Percentiles rank a stretch among this genome's conserved stretches.
These are phyloP conservation scores for Vulpes ferrilata DNA, from an alignment of 2,113 vertebrate genomes.

Conservation along the genomic window DNA sequence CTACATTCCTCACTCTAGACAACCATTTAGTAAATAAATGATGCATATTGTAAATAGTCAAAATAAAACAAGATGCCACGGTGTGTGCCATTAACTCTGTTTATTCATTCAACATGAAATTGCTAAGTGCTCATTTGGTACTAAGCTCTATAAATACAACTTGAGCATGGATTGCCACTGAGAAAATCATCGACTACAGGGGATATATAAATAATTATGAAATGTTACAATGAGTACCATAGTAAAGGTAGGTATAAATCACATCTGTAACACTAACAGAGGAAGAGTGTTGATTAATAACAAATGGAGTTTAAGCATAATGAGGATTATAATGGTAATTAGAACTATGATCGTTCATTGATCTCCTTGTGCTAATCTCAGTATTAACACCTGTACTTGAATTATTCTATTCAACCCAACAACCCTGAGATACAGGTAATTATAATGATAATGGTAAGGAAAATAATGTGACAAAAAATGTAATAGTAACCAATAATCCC, in stretches of 20 bases:
- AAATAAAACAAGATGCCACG: neutral
- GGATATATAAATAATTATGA: neutral
- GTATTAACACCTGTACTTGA: neutral
- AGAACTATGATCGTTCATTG: neutral
- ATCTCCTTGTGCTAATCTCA: neutral
- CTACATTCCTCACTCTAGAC: neutral
- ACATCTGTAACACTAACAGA: neutral
- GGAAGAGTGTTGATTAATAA: neutral
- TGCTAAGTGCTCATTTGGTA: neutral
- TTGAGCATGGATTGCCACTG: neutral
- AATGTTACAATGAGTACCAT: neutral
- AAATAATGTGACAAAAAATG: neutral
- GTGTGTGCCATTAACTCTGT: neutral
- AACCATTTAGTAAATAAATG: neutral
- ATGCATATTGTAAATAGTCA: neutral
- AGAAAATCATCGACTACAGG: neutral
- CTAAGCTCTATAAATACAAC: neutral
- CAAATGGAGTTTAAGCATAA: neutral
- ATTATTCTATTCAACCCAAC: neutral
- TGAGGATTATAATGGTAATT: neutral
- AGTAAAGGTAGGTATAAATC: neutral
- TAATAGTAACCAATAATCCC: neutral
- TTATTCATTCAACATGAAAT: neutral
- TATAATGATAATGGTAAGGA: neutral
- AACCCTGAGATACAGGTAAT: neutral